Evolutionary conservation across 1,140 invertebrate species (phyloP), one percentile per base, ranked within the genome.

Genomic region (Lineus longissimus): DNA sequence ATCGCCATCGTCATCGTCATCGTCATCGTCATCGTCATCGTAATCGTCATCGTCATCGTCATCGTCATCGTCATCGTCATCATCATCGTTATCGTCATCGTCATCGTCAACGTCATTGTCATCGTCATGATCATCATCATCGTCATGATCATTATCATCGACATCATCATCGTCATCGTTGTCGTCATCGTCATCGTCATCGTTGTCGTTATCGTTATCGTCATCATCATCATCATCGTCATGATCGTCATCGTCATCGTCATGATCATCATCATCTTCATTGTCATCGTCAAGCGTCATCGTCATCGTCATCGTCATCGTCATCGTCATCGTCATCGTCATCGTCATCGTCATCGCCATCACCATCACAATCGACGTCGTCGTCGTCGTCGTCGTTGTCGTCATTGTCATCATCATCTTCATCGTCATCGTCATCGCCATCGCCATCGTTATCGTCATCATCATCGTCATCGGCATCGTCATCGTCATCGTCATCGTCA

Each of bases 221-320:
- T 23, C 13, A 55, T 57, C 55, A 57, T 57, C 55, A 57, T 57
- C 55, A 57, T 57, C 55, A 57, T 57, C 55, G 30, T n/a, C n/a
- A n/a, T n/a, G n/a, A n/a, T n/a, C n/a, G n/a, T n/a, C n/a, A n/a
- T n/a, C n/a, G n/a, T n/a, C n/a, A n/a, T n/a, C n/a, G n/a, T n/a
- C n/a, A n/a, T n/a, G n/a, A n/a, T n/a, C n/a, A n/a, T n/a, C n/a
- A n/a, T n/a, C n/a, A n/a, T n/a, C n/a, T n/a, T n/a, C n/a, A n/a
- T n/a, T n/a, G n/a, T n/a, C n/a, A n/a, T n/a, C n/a, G n/a, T n/a
- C n/a, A n/a, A n/a, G n/a, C n/a, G n/a, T n/a, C n/a, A n/a, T n/a
- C n/a, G n/a, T 57, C 55, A 27, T 57, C 55, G 30, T 57, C 55
- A 27, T 57, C 55, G 17, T 57, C 55, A 27, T 57, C 23, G 11